Conservation (phyloP, 2,113 vertebrate species). For the Trichechus manatus region DNA sequence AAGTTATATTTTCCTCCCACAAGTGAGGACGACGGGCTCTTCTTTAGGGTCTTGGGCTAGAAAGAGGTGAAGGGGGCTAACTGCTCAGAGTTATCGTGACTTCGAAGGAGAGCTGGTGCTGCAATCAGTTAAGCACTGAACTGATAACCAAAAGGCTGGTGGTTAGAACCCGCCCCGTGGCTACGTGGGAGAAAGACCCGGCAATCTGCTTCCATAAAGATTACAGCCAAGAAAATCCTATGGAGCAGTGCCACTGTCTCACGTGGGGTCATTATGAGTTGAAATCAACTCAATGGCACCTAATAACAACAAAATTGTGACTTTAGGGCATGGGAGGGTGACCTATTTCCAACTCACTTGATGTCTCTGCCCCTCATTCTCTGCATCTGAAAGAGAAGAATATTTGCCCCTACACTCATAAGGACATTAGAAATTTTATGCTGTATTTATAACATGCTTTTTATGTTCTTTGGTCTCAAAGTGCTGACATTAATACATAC, state of each 20-base stretch:
- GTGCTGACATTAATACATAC: not conserved
- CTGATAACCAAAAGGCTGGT: not conserved
- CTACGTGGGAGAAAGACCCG: not conserved
- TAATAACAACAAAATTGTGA: not conserved
- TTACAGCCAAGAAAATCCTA: not conserved
- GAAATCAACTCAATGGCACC: not conserved
- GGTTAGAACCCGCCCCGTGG: not conserved
- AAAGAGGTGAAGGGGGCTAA: not conserved
- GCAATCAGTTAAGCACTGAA: not conserved
- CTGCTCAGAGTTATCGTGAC: not conserved
- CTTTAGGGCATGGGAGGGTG: fast-evolving
- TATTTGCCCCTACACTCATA: not conserved
- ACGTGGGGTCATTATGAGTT: not conserved
- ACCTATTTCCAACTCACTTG: not conserved
- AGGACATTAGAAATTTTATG: not conserved
- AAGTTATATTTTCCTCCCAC: not conserved
- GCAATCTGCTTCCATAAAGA: not conserved
- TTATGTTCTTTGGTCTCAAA: not conserved
- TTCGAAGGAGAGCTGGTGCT: not conserved
- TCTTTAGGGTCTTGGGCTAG: too few relatives aligned
- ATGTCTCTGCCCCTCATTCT: not conserved
- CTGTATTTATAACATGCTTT: not conserved
- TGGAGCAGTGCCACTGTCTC: not conserved
- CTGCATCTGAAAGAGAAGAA: not conserved
- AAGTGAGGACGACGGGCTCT: fast-evolving